Evolutionary conservation across 2,888 invertebrate genomes (phyloP), one percentile per base, ranked within the genome.

Genomic region (Arctia plantaginis): DNA sequence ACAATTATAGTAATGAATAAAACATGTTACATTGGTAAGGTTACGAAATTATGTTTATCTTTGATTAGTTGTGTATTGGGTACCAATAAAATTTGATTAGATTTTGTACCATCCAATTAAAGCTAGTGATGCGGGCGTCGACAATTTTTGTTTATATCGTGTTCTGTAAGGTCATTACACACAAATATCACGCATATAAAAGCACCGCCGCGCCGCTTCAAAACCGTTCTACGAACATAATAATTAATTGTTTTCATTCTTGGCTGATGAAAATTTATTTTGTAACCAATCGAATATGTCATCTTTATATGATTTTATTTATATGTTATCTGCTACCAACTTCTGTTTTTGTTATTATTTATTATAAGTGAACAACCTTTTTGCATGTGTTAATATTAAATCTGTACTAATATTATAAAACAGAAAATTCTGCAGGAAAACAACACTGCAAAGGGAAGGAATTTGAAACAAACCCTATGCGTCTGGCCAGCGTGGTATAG

Each of bases 1-100:
- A 84, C 86, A 84, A 87, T 86, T 86, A 86, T 66, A 77, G 76
- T 85, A 78, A 86, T 84, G 75, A 86, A 87, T 86, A 82, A 82
- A 87, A 83, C 78, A 83, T 84, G 75, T 82, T 82, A 85, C 77
- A 73, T 75, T 72, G 69, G 73, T 76, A 71, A 77, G 77, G 83
- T 86, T 86, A 83, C 82, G 80, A 83, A 83, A 87, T 84, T 80
- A 83, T 87, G 86, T 86, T 86, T 86, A 87, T 86, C 78, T 87
- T 86, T 86, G 84, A 87, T 86, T 87, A 86, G 86, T 78, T 76
- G 73, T 86, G 80, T 82, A 82, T 80, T 81, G 81, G 74, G 75
- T 77, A 79, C 76, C 82, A 85, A 87, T 87, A 87, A 86, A 86
- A 86, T 76, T 86, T 86, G 86, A 87, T 86, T 87, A 80, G 80